Evolutionary conservation across 2,113 vertebrate genomes (phyloP), one percentile per base, ranked within the genome.

Genomic region (Vimba vimba): DNA sequence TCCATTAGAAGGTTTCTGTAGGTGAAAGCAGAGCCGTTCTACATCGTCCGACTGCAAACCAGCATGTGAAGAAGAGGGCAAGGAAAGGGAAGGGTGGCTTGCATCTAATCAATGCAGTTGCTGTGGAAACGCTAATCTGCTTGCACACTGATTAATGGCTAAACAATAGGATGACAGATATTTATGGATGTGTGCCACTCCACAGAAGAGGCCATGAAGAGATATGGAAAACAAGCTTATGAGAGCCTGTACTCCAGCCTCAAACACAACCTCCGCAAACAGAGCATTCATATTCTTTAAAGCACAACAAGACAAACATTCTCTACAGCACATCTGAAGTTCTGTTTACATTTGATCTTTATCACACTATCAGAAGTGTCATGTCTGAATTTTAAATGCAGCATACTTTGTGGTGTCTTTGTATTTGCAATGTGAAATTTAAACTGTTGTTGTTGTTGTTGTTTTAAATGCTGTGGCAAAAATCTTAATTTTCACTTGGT

Each of bases 171-270:
- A 81, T 79, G 77, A 76, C 59, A 82, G 87, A 81, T 91, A 89
- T 91, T 88, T 88, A 88, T 89, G 85, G 77, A 89, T 69, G 77
- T 77, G 78, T 60, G 87, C 43, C 77, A 83, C 87, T 91, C 73
- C 39, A 86, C 59, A 85, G 84, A 82, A 89, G 82, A 83, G 69
- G 21, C 79, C 30, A 52, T 68, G 17, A 50, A 82, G 60, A 82
- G 83, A 86, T 83, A 85, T 87, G 80, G 62, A 85, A 83, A 86
- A 83, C 84, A 87, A 80, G 75, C 15, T 60, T 76, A 81, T 47
- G 50, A 68, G 62, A 80, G 76, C 62, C 74, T 57, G 36, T 8
- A 43, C 50, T 60, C 30, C 74, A 60, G 47, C 45, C 76, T 83
- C 69, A 71, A 52, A 78, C 19, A 60, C 50, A 79, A 23, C 64